Percentiles rank a stretch among this genome's conserved stretches.
These are phyloP conservation scores for Euzophera pinguis DNA, from an alignment of 2,888 invertebrate species.

Conservation along the genomic window DNA sequence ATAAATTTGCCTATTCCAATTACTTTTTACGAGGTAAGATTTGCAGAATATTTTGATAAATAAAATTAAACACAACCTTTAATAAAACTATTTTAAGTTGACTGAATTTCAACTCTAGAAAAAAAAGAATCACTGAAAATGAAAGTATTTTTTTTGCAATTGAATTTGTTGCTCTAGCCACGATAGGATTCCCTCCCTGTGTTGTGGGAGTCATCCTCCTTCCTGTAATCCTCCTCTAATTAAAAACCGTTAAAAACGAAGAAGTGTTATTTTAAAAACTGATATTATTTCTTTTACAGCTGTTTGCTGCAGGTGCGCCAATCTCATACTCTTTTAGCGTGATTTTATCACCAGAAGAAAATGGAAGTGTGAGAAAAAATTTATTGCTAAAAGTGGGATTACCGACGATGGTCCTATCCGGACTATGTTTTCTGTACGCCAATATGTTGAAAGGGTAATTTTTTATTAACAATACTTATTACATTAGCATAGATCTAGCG, in stretches of 20 bases:
- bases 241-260: too few relatives aligned
- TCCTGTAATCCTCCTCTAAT: too few relatives aligned
- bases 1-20: constrained; percentile 69
- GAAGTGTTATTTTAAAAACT: too few relatives aligned
- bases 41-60: too few relatives aligned
- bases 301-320: constrained; percentile 70
- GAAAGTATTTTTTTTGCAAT: too few relatives aligned
- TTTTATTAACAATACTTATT: neutral
- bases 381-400: constrained; percentile 56
- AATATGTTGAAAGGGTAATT: constrained; percentile 69
- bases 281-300: constrained; percentile 37
- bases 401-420: constrained; percentile 55
- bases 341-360: constrained; percentile 51
- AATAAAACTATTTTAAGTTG: too few relatives aligned
- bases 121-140: too few relatives aligned
- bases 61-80: too few relatives aligned
- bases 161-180: too few relatives aligned
- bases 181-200: too few relatives aligned
- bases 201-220: too few relatives aligned
- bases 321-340: constrained; percentile 67
- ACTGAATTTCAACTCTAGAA: too few relatives aligned
- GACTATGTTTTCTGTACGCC: constrained; percentile 66
- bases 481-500: neutral
- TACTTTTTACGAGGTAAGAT: constrained; percentile 65
- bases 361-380: constrained; percentile 51